A percentile compares a stretch with the other conserved stretches of the same genome.
Evolutionary conservation across 2,113 vertebrate species (phyloP).

Genomic region (Colius striatus): DNA sequence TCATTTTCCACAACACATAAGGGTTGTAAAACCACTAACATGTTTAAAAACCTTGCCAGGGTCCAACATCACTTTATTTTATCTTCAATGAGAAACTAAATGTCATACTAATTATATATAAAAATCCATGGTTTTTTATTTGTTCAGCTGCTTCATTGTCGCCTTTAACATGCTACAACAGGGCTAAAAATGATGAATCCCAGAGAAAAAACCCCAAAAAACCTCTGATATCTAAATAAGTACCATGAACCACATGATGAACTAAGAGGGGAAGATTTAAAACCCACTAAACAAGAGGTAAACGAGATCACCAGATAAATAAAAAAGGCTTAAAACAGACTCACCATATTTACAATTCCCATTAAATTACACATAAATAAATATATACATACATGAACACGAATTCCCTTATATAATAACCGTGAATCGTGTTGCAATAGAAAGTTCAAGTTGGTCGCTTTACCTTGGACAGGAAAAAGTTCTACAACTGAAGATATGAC

Average conservation of each 20-base stretch:
- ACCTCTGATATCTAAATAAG: constrained; percentile 91
- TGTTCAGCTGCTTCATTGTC: constrained; percentile 95
- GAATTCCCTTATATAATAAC: constrained; percentile 97
- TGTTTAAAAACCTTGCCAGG: constrained; percentile 83
- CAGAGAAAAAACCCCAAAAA: constrained; percentile 86
- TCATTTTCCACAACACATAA: constrained; percentile 90
- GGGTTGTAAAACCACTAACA: constrained; percentile 86
- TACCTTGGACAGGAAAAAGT: constrained; percentile 83
- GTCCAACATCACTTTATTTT: constrained; percentile 78
- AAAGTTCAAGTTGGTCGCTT: constrained; percentile 95
- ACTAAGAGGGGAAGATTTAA: constrained; percentile 92
- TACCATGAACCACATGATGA: constrained; percentile 98
- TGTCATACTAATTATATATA: constrained; percentile 90
- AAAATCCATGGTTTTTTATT: constrained; percentile 88
- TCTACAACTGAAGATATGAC: constrained; percentile 93
- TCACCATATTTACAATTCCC: constrained; percentile 99
- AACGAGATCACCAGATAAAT: constrained; percentile 99
- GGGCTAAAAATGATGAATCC: constrained; percentile 95
- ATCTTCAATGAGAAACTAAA: constrained; percentile 86
- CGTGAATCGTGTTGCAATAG: constrained; percentile 93
- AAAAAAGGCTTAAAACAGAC: constrained; percentile 97
- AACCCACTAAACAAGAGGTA: constrained; percentile 99
- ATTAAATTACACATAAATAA: constrained; percentile 99
- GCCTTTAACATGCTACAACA: constrained; percentile 98
- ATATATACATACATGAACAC: constrained; percentile 99